phyloP scores from a whole-genome alignment of 2,113 vertebrate species.

The Tetrax tetrax region DNA sequence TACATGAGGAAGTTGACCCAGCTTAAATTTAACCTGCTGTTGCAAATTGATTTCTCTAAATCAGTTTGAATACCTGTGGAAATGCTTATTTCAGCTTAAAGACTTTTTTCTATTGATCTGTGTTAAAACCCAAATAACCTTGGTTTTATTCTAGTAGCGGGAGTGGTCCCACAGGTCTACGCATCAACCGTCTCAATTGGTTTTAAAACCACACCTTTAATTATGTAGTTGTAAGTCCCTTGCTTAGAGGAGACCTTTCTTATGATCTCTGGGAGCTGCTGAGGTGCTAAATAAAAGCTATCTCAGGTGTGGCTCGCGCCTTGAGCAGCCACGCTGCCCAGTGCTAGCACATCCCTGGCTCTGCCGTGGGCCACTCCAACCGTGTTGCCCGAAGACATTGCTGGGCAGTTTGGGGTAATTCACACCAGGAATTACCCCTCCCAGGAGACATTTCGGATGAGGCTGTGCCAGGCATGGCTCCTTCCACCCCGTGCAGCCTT shows the following conservation, averaged over 20 bases:
- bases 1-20: not conserved
- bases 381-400: not conserved
- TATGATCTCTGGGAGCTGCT: not conserved
- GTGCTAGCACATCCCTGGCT: not conserved
- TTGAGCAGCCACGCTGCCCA: accelerated
- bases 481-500: not conserved
- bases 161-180: not conserved
- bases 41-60: conserved; percentile 33
- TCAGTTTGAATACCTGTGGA: conserved; percentile 19
- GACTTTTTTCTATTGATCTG: not conserved
- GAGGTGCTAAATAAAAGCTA: not conserved
- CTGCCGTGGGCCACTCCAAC: accelerated
- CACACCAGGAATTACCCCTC: not conserved
- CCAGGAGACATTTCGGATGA: not conserved
- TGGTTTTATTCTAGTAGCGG: not conserved
- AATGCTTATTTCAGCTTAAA: conserved; percentile 25
- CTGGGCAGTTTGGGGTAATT: not conserved
- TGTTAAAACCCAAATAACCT: conserved; percentile 17
- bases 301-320: not conserved
- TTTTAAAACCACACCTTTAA: not conserved
- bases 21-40: conserved; percentile 10
- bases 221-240: not conserved
- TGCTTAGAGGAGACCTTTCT: not conserved
- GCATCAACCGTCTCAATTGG: not conserved
- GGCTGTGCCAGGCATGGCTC: not conserved